phyloP scores from a whole-genome alignment of 30 jellyfish, hydroid and myxozoan genomes.

The Cassiopea andromeda region DNA sequence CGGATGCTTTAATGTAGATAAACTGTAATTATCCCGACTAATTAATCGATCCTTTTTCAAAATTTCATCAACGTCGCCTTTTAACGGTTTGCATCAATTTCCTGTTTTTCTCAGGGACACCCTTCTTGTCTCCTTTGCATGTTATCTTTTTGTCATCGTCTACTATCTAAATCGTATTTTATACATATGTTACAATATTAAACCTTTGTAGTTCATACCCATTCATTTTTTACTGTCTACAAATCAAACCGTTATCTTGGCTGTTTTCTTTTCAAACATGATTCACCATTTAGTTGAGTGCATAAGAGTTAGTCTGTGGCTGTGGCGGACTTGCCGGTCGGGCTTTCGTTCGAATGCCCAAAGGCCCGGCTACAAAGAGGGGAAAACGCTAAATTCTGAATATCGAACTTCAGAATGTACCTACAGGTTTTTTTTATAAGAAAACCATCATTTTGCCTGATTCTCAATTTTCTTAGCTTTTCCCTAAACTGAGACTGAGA shows the following conservation, averaged over 20 bases:
- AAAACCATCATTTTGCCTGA: too few species aligned
- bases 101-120: conserved; percentile 30
- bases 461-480: too few species aligned
- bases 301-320: neutral
- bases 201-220: neutral
- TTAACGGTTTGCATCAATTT: conserved; percentile 43
- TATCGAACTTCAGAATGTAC: too few species aligned
- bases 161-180: neutral
- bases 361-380: too few species aligned
- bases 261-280: neutral
- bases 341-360: too few species aligned
- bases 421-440: too few species aligned
- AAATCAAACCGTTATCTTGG: neutral
- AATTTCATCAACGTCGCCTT: conserved; percentile 57
- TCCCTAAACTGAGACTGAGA: too few species aligned
- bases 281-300: neutral
- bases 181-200: neutral
- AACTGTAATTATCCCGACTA: conserved; percentile 32
- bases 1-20: conserved; percentile 39
- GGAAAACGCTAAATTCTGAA: too few species aligned
- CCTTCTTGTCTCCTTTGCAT: neutral
- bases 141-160: neutral
- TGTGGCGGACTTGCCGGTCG: too few species aligned
- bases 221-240: conserved; percentile 1
- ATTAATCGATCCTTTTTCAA: conserved; percentile 43